Percentiles rank a stretch among this genome's conserved stretches.
Evolutionary conservation across 2,797 vertebrate genomes (phyloP).

Genomic region (Hirundo rustica): DNA sequence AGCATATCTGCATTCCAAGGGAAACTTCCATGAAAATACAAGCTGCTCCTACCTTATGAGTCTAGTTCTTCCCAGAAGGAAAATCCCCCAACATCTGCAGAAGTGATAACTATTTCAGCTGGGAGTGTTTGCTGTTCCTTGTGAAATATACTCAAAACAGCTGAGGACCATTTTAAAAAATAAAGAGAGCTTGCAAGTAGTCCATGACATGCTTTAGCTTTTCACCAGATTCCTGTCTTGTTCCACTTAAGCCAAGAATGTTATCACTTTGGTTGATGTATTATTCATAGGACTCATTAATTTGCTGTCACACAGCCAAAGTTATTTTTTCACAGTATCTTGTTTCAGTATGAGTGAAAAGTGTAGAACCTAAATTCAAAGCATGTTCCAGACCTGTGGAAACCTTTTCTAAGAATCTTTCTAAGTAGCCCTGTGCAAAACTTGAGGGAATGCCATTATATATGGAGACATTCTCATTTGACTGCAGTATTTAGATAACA

Average conservation of each 20-base stretch:
- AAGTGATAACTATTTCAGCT: background rate
- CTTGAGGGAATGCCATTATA: background rate
- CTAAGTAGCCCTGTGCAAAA: background rate
- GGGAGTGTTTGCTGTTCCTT: background rate
- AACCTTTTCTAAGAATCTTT: background rate
- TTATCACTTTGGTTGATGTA: background rate
- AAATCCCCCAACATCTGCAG: constrained; percentile 10
- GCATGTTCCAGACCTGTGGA: background rate
- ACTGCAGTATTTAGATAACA: background rate
- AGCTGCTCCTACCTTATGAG: background rate
- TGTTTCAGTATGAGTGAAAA: background rate
- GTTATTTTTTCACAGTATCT: background rate
- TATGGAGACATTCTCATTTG: background rate
- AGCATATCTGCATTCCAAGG: background rate
- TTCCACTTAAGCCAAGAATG: background rate
- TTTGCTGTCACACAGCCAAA: background rate
- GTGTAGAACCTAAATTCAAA: background rate
- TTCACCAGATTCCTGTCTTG: background rate
- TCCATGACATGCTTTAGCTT: background rate
- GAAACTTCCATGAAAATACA: background rate
- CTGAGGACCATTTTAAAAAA: background rate
- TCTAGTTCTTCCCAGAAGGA: background rate
- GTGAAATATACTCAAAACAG: background rate
- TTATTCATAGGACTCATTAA: constrained; percentile 12
- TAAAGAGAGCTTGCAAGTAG: background rate